These are phyloP conservation scores for Beroe ovata DNA, from an alignment of 37 sponge, comb jelly and placozoan species.

Conservation along the genomic window DNA sequence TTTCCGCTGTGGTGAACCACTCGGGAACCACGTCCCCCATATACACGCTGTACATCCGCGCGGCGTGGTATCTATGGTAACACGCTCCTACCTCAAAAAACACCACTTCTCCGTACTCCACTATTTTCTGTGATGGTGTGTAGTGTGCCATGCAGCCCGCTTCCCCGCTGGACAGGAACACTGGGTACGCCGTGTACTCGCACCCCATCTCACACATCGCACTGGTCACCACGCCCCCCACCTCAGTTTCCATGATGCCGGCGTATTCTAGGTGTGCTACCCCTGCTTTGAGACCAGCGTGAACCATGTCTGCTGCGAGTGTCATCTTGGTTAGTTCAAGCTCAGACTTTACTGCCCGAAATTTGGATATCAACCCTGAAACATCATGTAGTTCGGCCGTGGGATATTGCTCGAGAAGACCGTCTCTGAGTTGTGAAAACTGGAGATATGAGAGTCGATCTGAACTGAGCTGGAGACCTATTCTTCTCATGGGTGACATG, in stretches of 20 bases:
- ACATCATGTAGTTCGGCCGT: not conserved
- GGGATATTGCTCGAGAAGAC: not conserved
- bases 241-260: conserved; percentile 28
- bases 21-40: conserved; percentile 14
- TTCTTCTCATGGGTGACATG: not conserved
- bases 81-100: conserved; percentile 43
- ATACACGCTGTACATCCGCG: conserved; percentile 48
- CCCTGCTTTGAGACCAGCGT: not conserved
- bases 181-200: conserved; percentile 41
- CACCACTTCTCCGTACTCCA: conserved; percentile 1
- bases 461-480: not conserved
- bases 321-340: not conserved
- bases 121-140: conserved; percentile 20
- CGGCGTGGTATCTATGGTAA: conserved; percentile 9
- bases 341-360: not conserved
- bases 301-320: conserved; percentile 5
- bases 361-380: not conserved
- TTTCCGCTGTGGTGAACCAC: conserved; percentile 17
- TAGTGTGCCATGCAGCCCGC: conserved; percentile 14
- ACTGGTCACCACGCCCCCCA: not conserved
- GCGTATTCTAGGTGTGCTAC: not conserved
- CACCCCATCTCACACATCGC: conserved; percentile 13
- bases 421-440: not conserved
- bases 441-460: not conserved
- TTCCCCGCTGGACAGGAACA: conserved; percentile 37